These are phyloP conservation scores for Andinoacara biseriatus DNA, from an alignment of 2,113 vertebrate genomes.

Conservation along the genomic window DNA sequence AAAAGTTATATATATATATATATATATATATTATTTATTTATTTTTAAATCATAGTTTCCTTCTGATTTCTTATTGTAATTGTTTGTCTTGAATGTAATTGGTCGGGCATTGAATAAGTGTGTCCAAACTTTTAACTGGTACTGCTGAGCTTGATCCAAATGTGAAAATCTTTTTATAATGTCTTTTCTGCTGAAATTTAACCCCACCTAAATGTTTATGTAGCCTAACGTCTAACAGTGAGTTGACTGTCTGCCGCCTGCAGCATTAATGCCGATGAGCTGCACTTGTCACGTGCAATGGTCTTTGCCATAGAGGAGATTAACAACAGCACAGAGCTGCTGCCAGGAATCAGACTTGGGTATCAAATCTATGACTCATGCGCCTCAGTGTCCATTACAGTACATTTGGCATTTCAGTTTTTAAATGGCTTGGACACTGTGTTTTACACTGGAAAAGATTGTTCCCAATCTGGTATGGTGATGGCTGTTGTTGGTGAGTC, in stretches of 20 bases:
- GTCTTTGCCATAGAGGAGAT: conserved; percentile 78
- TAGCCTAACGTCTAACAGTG: background rate
- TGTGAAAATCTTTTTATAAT: too few species aligned
- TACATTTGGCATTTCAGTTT: too few species aligned
- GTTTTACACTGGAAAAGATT: conserved; percentile 1
- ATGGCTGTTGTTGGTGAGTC: conserved; percentile 72
- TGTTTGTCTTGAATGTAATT: too few species aligned
- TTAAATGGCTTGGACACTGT: too few species aligned
- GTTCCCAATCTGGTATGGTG: conserved; percentile 51
- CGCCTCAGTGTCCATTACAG: background rate
- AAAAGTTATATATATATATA: too few species aligned
- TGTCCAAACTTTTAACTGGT: too few species aligned
- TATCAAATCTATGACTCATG: conserved; percentile 78
- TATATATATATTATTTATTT: too few species aligned
- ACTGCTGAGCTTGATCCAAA: too few species aligned
- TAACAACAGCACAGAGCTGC: conserved; percentile 73
- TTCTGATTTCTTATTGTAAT: too few species aligned
- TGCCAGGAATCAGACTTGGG: conserved; percentile 72
- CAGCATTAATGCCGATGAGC: conserved; percentile 60
- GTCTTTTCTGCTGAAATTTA: background rate
- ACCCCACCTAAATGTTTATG: background rate
- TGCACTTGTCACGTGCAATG: conserved; percentile 73
- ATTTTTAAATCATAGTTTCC: too few species aligned
- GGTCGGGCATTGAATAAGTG: too few species aligned
- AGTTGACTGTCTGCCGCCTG: background rate